A percentile compares a stretch with the other conserved stretches of the same genome.
Evolutionary conservation across 2,113 vertebrate species (phyloP).

Genomic region (Petromus typicus): DNA sequence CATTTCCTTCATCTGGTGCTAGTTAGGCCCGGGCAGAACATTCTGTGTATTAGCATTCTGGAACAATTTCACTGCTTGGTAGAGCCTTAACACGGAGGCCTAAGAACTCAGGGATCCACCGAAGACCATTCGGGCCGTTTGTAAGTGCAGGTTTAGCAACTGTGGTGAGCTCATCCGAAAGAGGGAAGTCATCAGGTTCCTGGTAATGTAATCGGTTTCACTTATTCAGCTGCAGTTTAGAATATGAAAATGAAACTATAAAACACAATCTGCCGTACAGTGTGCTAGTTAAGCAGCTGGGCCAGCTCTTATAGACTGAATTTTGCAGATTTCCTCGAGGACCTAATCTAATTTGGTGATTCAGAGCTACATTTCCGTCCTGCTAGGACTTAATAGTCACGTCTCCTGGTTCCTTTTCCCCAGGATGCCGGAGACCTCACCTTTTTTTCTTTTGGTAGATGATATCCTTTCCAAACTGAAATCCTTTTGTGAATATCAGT

Average conservation of each 20-base stretch:
- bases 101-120: background rate
- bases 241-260: conserved; percentile 74
- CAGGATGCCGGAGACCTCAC: conserved; percentile 42
- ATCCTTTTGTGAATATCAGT: background rate
- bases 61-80: conserved; percentile 71
- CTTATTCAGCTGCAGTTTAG: conserved; percentile 67
- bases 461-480: conserved; percentile 1
- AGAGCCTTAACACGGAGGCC: conserved; percentile 25
- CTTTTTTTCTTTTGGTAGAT: conserved; percentile 55
- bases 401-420: conserved; percentile 3
- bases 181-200: conserved; percentile 66
- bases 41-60: conserved; percentile 77
- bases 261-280: conserved; percentile 71
- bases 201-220: conserved; percentile 70
- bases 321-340: conserved; percentile 77
- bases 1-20: conserved; percentile 84
- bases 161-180: conserved; percentile 55
- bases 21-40: conserved; percentile 70
- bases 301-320: conserved; percentile 76
- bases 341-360: conserved; percentile 75
- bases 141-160: conserved; percentile 51
- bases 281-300: conserved; percentile 79
- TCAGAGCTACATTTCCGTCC: conserved; percentile 64
- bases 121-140: conserved; percentile 28
- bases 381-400: conserved; percentile 56